Evolutionary conservation across 1,140 invertebrate species (phyloP), one percentile per base, ranked within the genome.

Genomic region (Belonocnema kinseyi): DNA sequence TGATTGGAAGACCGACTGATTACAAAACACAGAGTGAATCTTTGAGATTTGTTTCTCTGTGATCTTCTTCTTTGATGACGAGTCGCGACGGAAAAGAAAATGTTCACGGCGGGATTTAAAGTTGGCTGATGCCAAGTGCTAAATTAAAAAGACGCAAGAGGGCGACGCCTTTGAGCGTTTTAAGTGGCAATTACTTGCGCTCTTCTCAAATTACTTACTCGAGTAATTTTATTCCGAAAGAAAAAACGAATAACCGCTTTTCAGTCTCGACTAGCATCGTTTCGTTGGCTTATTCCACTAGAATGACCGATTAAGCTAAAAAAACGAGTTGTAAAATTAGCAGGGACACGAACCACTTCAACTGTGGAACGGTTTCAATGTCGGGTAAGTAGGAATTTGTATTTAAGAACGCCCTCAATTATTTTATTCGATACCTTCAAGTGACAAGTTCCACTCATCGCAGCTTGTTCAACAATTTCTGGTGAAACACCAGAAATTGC

Each of bases 141-240:
- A 73, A 82, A 82, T 80, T 77, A 77, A 80, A 82, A 80, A 81
- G 80, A 70, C 73, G 78, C 80, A 76, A 76, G 77, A 50, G 73
- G 26, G 53, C 53, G 77, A 53, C 66, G 52, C 51, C 76, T 77
- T 77, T 75, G 74, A 79, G 50, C 70, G 70, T 14, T 76, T 66
- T 72, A 76, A 75, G 74, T 58, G 74, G 82, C 82, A 85, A 85
- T 85, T 85, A 85, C 82, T 77, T 72, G 70, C 78, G 71, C 78
- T 76, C 73, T 83, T 82, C 78, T 79, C 76, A 66, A 84, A 85
- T 85, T 85, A 85, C 80, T 84, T 84, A 80, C 81, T 83, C 76
- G 73, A 80, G 76, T 85, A 82, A 83, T 85, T 85, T 84, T 80
- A 85, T 84, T 79, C 52, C 58, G 40, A n/a, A 40, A 33, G 21